phyloP scores from a whole-genome alignment of 2,888 invertebrate species.

The Platynereis dumerilii region DNA sequence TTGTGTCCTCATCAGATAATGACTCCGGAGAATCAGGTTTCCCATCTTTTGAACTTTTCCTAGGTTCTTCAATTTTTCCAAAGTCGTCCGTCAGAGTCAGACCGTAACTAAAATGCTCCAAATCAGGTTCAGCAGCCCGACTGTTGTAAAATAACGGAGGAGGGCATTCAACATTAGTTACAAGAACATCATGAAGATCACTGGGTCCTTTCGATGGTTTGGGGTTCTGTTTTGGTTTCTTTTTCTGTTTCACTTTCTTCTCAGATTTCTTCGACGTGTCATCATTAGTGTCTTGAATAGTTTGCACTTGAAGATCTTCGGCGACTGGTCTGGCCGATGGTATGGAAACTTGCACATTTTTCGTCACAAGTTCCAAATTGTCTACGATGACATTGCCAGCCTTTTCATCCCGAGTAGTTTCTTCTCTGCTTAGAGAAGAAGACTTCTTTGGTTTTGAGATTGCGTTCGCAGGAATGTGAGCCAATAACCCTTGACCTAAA shows the following conservation, averaged over 20 bases:
- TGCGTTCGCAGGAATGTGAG: constrained; percentile 53
- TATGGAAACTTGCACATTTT: constrained; percentile 47
- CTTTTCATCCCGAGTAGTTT: not conserved
- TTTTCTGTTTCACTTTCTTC: too few relatives aligned
- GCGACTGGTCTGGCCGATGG: constrained; percentile 30
- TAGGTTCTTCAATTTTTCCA: not conserved
- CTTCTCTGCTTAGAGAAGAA: not conserved
- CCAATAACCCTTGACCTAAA: constrained; percentile 57
- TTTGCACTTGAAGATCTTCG: constrained; percentile 26
- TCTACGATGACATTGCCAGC: constrained; percentile 9
- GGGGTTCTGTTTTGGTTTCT: too few relatives aligned
- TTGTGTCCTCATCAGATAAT: constrained; percentile 33
- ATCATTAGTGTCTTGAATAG: constrained; percentile 9
- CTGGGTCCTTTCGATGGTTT: not conserved
- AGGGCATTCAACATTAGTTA: constrained; percentile 52
- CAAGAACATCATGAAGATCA: constrained; percentile 43
- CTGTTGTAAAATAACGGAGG: constrained; percentile 60
- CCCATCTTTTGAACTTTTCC: not conserved
- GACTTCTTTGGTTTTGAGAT: constrained; percentile 26
- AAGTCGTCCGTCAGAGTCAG: constrained; percentile 15
- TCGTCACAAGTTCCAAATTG: constrained; percentile 44
- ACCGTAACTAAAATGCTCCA: not conserved
- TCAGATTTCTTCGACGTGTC: not conserved
- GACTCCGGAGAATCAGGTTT: not conserved
- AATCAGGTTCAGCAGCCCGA: constrained; percentile 36